Conservation (phyloP, 2,113 vertebrate genomes). For the Chitala chitala region DNA sequence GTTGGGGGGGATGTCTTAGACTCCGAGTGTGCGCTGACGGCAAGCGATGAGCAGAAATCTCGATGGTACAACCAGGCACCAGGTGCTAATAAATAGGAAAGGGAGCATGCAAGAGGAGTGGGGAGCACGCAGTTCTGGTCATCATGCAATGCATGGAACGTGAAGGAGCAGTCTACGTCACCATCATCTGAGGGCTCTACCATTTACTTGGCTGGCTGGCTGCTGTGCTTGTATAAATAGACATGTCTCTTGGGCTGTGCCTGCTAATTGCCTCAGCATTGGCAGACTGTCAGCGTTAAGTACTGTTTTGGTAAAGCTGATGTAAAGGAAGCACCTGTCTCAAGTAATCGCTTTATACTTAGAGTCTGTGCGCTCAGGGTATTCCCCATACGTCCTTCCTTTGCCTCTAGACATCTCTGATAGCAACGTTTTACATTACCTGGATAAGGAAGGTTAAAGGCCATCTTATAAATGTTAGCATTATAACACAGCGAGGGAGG, state of each 20-base stretch:
- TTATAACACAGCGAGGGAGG: too few relatives aligned
- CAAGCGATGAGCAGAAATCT: too few relatives aligned
- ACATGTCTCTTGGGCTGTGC: not conserved
- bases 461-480: not conserved
- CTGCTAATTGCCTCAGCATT: conserved; percentile 25
- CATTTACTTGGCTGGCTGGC: conserved; percentile 29
- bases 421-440: not conserved
- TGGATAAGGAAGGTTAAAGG: not conserved
- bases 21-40: too few relatives aligned
- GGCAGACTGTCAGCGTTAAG: conserved; percentile 45
- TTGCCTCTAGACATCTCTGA: not conserved
- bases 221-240: conserved; percentile 28
- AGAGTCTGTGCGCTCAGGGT: not conserved
- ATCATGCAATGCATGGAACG: not conserved
- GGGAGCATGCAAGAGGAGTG: not conserved
- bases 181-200: conserved; percentile 23
- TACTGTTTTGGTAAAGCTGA: conserved; percentile 46
- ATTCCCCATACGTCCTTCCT: not conserved
- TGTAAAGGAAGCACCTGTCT: conserved; percentile 58
- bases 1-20: not conserved
- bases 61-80: too few relatives aligned
- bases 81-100: conserved; percentile 16
- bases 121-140: not conserved
- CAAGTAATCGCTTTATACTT: conserved; percentile 31
- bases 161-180: conserved; percentile 13